Conservation (phyloP, 2,113 vertebrate genomes). For the Physeter macrocephalus region DNA sequence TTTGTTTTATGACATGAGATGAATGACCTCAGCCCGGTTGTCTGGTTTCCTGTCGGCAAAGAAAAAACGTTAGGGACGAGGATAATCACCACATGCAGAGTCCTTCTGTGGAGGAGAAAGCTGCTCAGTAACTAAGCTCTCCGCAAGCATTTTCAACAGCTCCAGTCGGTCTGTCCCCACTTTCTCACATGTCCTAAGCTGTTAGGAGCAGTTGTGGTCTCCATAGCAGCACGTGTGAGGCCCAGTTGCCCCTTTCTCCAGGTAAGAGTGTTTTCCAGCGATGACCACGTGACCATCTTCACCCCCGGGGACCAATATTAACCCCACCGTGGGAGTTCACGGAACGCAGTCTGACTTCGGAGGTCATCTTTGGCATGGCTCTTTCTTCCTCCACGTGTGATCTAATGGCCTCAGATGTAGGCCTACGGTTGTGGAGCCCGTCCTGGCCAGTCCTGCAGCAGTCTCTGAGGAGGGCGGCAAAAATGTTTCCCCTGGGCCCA, state of each 20-base stretch:
- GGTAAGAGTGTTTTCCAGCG: fast-evolving
- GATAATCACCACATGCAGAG: fast-evolving
- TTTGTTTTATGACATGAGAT: not conserved
- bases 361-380: not conserved
- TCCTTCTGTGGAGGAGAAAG: not conserved
- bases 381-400: not conserved
- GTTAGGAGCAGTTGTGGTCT: not conserved
- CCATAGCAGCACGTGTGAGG: fast-evolving
- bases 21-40: not conserved
- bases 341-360: not conserved
- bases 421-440: not conserved
- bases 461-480: not conserved
- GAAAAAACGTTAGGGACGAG: not conserved
- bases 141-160: not conserved
- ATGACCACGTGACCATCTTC: not conserved
- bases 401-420: not conserved
- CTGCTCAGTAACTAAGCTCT: not conserved
- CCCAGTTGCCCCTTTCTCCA: not conserved
- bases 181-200: not conserved
- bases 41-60: not conserved
- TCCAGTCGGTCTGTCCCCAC: fast-evolving
- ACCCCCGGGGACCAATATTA: not conserved
- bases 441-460: not conserved
- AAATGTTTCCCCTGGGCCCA: not conserved
- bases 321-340: not conserved